These are phyloP conservation scores for Drosophila pandora DNA, from an alignment of 1,140 invertebrate species.

Conservation along the genomic window DNA sequence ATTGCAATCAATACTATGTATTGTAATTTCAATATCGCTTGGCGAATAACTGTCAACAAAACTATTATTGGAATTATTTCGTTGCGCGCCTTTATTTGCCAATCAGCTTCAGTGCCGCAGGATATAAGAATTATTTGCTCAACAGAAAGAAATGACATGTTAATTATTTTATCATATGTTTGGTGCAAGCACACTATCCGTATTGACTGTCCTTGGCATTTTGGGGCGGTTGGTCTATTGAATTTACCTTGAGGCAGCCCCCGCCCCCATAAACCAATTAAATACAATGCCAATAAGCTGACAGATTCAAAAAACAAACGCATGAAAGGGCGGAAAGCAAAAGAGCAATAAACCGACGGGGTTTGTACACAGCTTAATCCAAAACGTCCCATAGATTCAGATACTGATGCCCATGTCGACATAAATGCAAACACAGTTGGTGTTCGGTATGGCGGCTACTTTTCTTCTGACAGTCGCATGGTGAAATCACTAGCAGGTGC, in stretches of 20 bases:
- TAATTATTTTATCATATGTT: constrained; percentile 31
- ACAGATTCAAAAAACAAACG: constrained; percentile 14
- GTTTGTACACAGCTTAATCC: constrained; percentile 27
- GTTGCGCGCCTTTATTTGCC: not conserved
- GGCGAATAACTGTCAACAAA: constrained; percentile 11
- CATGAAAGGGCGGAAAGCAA: constrained; percentile 9
- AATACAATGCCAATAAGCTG: constrained; percentile 39
- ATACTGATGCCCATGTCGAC: constrained; percentile 8
- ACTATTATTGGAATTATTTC: constrained; percentile 10
- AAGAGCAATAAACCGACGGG: constrained; percentile 18
- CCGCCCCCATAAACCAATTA: constrained; percentile 29
- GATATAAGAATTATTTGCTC: constrained; percentile 23
- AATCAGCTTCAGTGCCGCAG: constrained; percentile 1
- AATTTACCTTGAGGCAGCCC: constrained; percentile 38
- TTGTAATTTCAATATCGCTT: not conserved
- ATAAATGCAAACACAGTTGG: constrained; percentile 44
- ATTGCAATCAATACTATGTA: not conserved
- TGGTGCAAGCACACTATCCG: not conserved
- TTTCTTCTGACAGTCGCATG: too few relatives aligned
- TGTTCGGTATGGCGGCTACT: constrained; percentile 45
- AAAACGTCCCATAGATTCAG: constrained; percentile 29
- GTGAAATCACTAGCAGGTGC: too few relatives aligned
- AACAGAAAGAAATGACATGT: constrained; percentile 19
- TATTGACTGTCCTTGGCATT: constrained; percentile 12
- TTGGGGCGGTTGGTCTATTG: constrained; percentile 46